Evolutionary conservation across 1,140 invertebrate genomes (phyloP).

Genomic region (Papilio helenus): DNA sequence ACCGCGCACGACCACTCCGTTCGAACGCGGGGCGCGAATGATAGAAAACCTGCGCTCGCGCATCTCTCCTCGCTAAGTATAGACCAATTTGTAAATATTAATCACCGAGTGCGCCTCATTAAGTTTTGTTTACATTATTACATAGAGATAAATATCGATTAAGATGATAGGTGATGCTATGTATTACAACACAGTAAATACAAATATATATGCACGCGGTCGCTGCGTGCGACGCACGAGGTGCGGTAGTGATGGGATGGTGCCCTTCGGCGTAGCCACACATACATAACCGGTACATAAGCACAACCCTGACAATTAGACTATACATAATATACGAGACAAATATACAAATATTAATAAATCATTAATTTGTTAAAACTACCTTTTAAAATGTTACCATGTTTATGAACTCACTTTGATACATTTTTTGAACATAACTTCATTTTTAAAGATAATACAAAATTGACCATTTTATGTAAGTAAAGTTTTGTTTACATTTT

Average conservation of each 20-base stretch:
- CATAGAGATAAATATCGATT: constrained; percentile 58
- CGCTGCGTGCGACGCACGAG: constrained; percentile 66
- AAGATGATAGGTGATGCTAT: constrained; percentile 51
- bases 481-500: neutral
- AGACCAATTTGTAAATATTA: constrained; percentile 65
- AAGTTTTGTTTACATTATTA: constrained; percentile 60
- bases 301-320: constrained; percentile 29
- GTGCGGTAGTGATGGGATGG: constrained; percentile 58
- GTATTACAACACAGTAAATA: constrained; percentile 44
- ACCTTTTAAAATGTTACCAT: neutral
- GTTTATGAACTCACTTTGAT: neutral
- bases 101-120: constrained; percentile 53
- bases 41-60: constrained; percentile 46
- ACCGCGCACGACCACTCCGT: constrained; percentile 59
- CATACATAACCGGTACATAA: constrained; percentile 17
- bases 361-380: neutral
- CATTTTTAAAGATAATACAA: neutral
- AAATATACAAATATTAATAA: neutral
- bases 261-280: constrained; percentile 46
- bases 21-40: constrained; percentile 66
- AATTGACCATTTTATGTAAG: neutral
- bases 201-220: constrained; percentile 63
- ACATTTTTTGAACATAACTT: no score
- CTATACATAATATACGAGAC: neutral
- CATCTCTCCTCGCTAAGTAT: constrained; percentile 41